Evolutionary conservation across 2,797 vertebrate genomes (phyloP).

Genomic region (Oophaga sylvatica): DNA sequence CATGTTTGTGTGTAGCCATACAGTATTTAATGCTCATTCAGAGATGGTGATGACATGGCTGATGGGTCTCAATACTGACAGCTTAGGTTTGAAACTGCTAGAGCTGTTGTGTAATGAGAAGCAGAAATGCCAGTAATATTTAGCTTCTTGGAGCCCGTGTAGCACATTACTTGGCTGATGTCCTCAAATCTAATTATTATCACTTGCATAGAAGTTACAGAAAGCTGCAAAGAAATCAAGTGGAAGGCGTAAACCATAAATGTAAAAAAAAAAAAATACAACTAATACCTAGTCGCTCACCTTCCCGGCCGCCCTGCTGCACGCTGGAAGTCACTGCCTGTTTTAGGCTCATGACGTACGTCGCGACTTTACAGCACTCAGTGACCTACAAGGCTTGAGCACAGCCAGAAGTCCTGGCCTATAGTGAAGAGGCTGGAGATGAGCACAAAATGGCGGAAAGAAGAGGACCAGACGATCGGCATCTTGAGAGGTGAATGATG

Average conservation of each 20-base stretch:
- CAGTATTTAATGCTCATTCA: not conserved
- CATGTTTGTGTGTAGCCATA: not conserved
- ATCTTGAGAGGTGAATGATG: too few relatives aligned
- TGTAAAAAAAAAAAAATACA: not conserved
- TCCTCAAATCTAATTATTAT: constrained; percentile 7
- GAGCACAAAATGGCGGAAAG: too few relatives aligned
- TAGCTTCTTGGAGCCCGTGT: not conserved
- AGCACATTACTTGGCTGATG: constrained; percentile 10
- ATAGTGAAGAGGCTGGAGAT: too few relatives aligned
- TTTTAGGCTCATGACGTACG: too few relatives aligned
- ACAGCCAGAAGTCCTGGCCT: too few relatives aligned
- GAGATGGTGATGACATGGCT: not conserved
- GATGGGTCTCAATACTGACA: not conserved
- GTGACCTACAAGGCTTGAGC: too few relatives aligned
- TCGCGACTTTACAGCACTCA: too few relatives aligned
- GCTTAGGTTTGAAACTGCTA: not conserved
- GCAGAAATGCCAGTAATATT: constrained; percentile 31
- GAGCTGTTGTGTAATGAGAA: not conserved
- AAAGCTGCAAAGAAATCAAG: not conserved
- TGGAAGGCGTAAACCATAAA: not conserved
- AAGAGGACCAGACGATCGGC: too few relatives aligned
- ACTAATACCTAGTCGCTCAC: too few relatives aligned
- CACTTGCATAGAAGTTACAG: not conserved
- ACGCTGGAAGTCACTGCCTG: too few relatives aligned
- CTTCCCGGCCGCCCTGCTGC: too few relatives aligned